These are phyloP conservation scores for Plectrocnemia conspersa DNA, from an alignment of 1,140 invertebrate genomes.

Conservation along the genomic window DNA sequence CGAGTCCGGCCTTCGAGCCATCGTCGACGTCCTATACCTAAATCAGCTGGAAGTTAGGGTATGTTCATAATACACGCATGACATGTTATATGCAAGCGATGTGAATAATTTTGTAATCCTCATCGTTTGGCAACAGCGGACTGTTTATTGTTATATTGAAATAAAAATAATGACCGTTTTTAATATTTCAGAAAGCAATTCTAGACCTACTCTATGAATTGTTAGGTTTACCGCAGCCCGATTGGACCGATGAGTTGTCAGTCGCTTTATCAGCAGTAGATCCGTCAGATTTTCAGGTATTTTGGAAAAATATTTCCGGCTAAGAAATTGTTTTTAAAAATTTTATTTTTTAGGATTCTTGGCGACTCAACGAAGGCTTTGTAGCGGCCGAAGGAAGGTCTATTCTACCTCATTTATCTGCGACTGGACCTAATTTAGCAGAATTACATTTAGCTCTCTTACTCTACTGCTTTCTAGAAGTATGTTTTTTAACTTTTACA, in stretches of 20 bases:
- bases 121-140: neutral
- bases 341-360: conserved; percentile 59
- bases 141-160: conserved; percentile 6
- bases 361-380: conserved; percentile 88
- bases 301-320: conserved; percentile 5
- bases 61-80: conserved; percentile 40
- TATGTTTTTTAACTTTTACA: conserved; percentile 32
- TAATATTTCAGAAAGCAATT: conserved; percentile 70
- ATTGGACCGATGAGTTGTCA: conserved; percentile 87
- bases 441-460: conserved; percentile 88
- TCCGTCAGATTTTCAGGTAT: conserved; percentile 65
- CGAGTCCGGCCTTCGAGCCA: conserved; percentile 69
- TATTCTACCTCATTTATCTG: conserved; percentile 75
- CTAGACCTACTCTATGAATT: conserved; percentile 88
- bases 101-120: neutral
- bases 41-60: conserved; percentile 84
- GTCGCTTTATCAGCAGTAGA: conserved; percentile 82
- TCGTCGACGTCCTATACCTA: conserved; percentile 83
- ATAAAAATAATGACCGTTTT: neutral
- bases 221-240: conserved; percentile 75
- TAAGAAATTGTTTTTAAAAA: conserved; percentile 1
- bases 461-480: conserved; percentile 79
- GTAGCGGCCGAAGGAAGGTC: conserved; percentile 81
- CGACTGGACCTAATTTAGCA: conserved; percentile 80
- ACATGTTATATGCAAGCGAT: neutral